A percentile compares a stretch with the other conserved stretches of the same genome.
phyloP scores from a whole-genome alignment of 2,113 vertebrate genomes.

The Eidolon helvum region DNA sequence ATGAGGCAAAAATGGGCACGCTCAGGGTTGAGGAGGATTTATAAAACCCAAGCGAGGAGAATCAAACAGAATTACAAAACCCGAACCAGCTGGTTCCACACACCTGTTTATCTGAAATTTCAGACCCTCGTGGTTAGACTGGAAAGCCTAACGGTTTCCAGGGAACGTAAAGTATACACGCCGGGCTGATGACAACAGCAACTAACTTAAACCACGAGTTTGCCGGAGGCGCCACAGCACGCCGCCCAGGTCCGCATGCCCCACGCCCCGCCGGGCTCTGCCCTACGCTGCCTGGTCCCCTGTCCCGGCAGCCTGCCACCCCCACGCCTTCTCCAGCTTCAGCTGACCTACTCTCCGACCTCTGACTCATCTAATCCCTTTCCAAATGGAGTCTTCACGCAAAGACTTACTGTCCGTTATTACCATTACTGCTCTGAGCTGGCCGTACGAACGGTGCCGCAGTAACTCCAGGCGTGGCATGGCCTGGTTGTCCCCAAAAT shows the following conservation, averaged over 20 bases:
- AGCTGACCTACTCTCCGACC: not conserved
- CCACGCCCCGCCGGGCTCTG: not conserved
- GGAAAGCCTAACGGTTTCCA: not conserved
- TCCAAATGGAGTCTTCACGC: not conserved
- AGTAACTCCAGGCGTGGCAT: not conserved
- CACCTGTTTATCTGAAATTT: not conserved
- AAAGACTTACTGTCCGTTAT: not conserved
- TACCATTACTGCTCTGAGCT: not conserved
- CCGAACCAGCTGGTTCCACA: not conserved
- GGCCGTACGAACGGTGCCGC: not conserved
- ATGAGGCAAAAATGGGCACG: not conserved
- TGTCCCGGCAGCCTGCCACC: not conserved
- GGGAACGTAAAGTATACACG: not conserved
- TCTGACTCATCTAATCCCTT: not conserved
- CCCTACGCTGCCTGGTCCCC: not conserved
- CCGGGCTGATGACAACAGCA: not conserved
- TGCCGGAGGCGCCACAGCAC: too few relatives aligned
- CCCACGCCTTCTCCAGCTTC: not conserved
- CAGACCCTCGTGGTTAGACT: not conserved
- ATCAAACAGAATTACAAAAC: not conserved
- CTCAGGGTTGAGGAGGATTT: not conserved
- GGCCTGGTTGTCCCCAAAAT: too few relatives aligned
- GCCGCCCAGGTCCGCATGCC: rapidly evolving
- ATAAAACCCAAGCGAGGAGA: not conserved
- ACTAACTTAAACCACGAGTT: too few relatives aligned